Evolutionary conservation across 2,888 invertebrate genomes (phyloP), one percentile per base, ranked within the genome.

Genomic region (Ornithoptera priamus): DNA sequence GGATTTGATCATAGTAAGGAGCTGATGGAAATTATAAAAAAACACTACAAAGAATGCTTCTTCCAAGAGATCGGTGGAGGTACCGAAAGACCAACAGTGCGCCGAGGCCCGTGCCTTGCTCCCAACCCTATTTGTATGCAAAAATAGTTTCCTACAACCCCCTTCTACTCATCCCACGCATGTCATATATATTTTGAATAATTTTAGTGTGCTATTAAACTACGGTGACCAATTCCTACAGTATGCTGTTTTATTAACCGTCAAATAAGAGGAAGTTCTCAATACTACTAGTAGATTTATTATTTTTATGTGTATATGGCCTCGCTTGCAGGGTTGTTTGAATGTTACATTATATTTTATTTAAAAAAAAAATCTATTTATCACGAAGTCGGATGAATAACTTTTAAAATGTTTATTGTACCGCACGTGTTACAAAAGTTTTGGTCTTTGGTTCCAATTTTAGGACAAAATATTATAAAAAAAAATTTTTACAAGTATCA

Each of bases 1-100:
- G 97, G 97, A 80, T 94, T 94, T 90, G 94, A 95, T 0, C 98
- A 99, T 82, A 95, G 95, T 0, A 90, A 87, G 78, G 93, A 85
- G 59, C 67, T 92, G 67, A 76, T 87, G 61, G 88, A 90, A 59
- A 73, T 76, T 76, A 77, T 92, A 36, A 90, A 90, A 80, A 90
- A 87, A 74, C 77, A 97, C 83, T 97, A 97, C 84, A 95, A 94
- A 74, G 95, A 96, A 6, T 90, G 84, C 75, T 80, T 77, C 78
- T 91, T 91, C 84, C 86, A 80, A 72, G 88, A 89, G 53, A 77
- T 85, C 77, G 73, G 75, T 36, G 85, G 81, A 7, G 77, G 75
- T 1, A 59, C 75, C 1, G 84, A 85, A 18, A 89, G 85, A 70
- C 66, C 83, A 0, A 76, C 73, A n/a, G 75, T 78, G 2, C 83